Percentiles rank a stretch among this genome's conserved stretches.
phyloP scores from a whole-genome alignment of 2,888 invertebrate genomes.

The Deroplatys truncata region DNA sequence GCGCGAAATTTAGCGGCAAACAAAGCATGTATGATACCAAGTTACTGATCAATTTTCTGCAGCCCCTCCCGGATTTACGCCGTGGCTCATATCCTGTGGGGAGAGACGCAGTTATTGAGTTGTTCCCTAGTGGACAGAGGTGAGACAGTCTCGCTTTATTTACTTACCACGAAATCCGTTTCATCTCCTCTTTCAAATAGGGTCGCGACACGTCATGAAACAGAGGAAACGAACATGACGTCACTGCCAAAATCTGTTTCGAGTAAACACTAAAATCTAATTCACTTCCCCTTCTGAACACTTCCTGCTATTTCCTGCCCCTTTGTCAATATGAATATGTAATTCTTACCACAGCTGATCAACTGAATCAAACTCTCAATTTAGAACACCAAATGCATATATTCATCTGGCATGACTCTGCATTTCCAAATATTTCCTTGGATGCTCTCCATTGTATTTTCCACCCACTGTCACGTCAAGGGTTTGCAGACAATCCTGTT shows the following conservation, averaged over 20 bases:
- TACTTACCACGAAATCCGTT: constrained; percentile 14
- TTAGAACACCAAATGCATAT: too few relatives aligned
- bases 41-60: neutral
- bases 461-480: too few relatives aligned
- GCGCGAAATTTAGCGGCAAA: neutral
- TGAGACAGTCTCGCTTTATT: neutral
- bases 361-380: too few relatives aligned
- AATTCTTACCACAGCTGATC: too few relatives aligned
- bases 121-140: neutral
- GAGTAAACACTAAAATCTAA: neutral
- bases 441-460: too few relatives aligned
- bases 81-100: neutral
- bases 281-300: neutral
- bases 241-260: neutral
- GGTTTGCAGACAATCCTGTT: too few relatives aligned
- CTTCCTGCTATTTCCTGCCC: neutral
- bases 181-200: neutral
- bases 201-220: neutral
- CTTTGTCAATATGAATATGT: neutral
- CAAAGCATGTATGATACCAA: neutral
- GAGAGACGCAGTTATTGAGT: neutral
- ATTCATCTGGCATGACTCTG: too few relatives aligned
- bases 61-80: neutral
- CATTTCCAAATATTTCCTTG: too few relatives aligned
- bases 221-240: neutral